These are phyloP conservation scores for Campoplex nolae DNA, from an alignment of 2,888 invertebrate species.

Conservation along the genomic window DNA sequence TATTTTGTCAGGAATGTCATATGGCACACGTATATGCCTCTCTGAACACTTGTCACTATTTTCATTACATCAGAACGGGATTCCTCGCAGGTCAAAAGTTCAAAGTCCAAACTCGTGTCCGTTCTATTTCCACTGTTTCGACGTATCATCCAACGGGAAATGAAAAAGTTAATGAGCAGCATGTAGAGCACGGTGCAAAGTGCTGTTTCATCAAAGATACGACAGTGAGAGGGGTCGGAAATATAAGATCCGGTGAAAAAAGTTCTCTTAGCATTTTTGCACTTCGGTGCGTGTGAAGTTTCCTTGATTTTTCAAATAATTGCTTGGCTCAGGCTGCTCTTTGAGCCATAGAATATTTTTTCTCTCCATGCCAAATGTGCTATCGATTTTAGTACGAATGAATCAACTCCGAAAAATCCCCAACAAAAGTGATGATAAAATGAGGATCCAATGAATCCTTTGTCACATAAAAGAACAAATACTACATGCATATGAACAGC, in stretches of 20 bases:
- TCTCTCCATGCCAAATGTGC: not conserved
- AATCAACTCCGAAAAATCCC: too few relatives aligned
- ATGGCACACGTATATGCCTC: not conserved
- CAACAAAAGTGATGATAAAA: not conserved
- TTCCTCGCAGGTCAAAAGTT: constrained; percentile 3
- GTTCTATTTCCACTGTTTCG: not conserved
- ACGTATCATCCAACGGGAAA: constrained; percentile 37
- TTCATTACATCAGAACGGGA: constrained; percentile 33
- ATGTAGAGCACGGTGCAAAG: not conserved
- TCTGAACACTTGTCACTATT: constrained; percentile 10
- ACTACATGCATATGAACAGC: not conserved
- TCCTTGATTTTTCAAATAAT: not conserved
- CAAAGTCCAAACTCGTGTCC: not conserved
- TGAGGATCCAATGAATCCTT: too few relatives aligned
- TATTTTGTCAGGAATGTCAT: constrained; percentile 11
- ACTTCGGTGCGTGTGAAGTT: not conserved
- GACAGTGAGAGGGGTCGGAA: not conserved
- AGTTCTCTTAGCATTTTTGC: not conserved
- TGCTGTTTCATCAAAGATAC: not conserved
- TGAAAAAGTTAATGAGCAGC: constrained; percentile 31
- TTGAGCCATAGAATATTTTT: not conserved
- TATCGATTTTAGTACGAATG: not conserved
- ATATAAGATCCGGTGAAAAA: not conserved
- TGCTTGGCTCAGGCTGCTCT: not conserved
- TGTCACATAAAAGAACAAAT: too few relatives aligned